These are phyloP conservation scores for Tipula confusa DNA, from an alignment of 2,888 invertebrate genomes.

Conservation along the genomic window DNA sequence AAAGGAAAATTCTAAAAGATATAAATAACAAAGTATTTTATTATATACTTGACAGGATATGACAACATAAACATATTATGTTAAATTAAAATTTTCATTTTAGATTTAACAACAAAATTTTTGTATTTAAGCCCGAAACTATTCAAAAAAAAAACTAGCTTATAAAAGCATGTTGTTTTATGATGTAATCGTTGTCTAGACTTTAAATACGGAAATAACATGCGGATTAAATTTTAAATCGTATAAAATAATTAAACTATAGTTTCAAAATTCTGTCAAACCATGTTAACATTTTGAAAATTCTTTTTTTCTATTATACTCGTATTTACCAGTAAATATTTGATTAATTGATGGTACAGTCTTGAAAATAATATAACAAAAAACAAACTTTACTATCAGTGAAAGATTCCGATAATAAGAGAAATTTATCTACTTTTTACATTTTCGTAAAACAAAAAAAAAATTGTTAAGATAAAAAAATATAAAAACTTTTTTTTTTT, in stretches of 20 bases:
- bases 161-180: background rate
- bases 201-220: background rate
- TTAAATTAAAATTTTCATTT: background rate
- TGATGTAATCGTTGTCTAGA: background rate
- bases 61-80: background rate
- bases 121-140: background rate
- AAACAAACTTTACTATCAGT: background rate
- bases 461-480: background rate
- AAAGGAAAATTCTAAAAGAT: background rate
- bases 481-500: background rate
- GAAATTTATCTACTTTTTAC: background rate
- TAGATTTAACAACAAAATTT: background rate
- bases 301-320: background rate
- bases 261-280: background rate
- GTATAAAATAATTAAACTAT: background rate
- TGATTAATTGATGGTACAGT: background rate
- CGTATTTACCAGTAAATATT: background rate
- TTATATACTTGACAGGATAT: constrained; percentile 10
- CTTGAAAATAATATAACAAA: no score
- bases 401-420: background rate
- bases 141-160: background rate
- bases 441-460: background rate
- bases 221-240: background rate
- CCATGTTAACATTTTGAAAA: background rate
- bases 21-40: background rate